These are phyloP conservation scores for Rhingia rostrata DNA, from an alignment of 2,888 invertebrate genomes.

Conservation along the genomic window DNA sequence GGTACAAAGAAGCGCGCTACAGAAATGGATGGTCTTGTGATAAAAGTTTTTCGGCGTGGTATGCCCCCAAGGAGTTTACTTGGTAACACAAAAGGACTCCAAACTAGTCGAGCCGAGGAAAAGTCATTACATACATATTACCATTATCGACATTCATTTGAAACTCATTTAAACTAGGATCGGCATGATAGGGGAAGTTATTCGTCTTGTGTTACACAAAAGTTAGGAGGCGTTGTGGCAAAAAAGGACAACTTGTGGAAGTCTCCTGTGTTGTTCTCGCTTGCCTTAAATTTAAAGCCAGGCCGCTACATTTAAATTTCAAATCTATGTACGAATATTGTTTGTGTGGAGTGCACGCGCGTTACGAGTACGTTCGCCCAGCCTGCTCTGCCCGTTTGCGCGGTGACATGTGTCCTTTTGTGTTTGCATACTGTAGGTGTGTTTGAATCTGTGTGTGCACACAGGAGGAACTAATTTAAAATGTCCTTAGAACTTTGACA, in stretches of 20 bases:
- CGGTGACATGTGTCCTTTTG: constrained; percentile 66
- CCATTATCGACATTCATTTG: constrained; percentile 64
- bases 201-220: constrained; percentile 23
- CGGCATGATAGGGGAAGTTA: background rate
- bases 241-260: constrained; percentile 15
- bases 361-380: constrained; percentile 9
- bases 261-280: constrained; percentile 8
- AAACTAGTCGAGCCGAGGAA: constrained; percentile 46
- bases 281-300: constrained; percentile 59
- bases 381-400: background rate
- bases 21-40: constrained; percentile 16
- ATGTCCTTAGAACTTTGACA: constrained; percentile 74
- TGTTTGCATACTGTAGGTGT: constrained; percentile 43
- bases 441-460: constrained; percentile 36
- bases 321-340: constrained; percentile 31
- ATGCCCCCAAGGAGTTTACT: constrained; percentile 32
- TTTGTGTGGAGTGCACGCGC: background rate
- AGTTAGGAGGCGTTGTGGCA: constrained; percentile 18
- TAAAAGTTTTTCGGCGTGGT: constrained; percentile 62
- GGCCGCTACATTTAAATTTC: constrained; percentile 57
- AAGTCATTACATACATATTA: constrained; percentile 70
- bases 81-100: constrained; percentile 50
- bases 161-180: constrained; percentile 47
- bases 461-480: constrained; percentile 71
- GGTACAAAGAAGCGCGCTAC: background rate